Percentiles rank a stretch among this genome's conserved stretches.
phyloP scores from a whole-genome alignment of 1,140 invertebrate species.

The Hylaeus volcanicus region DNA sequence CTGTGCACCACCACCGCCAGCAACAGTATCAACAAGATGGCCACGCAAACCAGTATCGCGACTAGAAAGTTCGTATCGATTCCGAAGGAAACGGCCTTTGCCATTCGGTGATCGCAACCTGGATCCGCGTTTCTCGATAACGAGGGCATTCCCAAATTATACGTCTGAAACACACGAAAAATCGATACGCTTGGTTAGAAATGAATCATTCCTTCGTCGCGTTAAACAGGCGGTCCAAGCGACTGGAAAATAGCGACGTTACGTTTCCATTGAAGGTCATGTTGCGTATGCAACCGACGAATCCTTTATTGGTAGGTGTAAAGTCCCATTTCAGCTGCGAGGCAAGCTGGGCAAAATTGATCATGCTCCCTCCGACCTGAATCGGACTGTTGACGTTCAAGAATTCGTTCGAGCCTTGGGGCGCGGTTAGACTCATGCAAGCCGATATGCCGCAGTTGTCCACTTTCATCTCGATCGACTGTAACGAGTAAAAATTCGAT shows the following conservation, averaged over 20 bases:
- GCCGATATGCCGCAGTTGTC: constrained; percentile 87
- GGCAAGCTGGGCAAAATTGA: constrained; percentile 83
- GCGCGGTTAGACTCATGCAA: constrained; percentile 86
- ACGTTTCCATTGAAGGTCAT: constrained; percentile 89
- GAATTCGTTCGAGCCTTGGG: constrained; percentile 87
- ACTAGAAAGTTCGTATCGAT: constrained; percentile 92
- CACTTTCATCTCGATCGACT: constrained; percentile 88
- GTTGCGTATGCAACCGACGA: constrained; percentile 92
- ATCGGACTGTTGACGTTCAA: constrained; percentile 94
- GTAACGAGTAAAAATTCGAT: constrained; percentile 30
- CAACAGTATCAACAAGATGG: constrained; percentile 89
- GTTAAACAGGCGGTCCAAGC: no score
- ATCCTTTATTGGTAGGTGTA: constrained; percentile 85
- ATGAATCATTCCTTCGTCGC: not conserved
- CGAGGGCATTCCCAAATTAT: constrained; percentile 88
- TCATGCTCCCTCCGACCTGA: constrained; percentile 90
- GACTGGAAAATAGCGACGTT: constrained; percentile 37
- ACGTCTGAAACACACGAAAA: constrained; percentile 80
- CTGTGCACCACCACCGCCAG: constrained; percentile 93
- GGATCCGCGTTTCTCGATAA: constrained; percentile 85
- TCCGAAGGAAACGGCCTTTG: constrained; percentile 88
- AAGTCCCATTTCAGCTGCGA: constrained; percentile 84
- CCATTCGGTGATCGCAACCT: constrained; percentile 85
- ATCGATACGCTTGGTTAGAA: not conserved
- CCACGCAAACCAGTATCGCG: constrained; percentile 90